Evolutionary conservation across 1,140 invertebrate species (phyloP).

Genomic region (Caenorhabditis inopinata): DNA sequence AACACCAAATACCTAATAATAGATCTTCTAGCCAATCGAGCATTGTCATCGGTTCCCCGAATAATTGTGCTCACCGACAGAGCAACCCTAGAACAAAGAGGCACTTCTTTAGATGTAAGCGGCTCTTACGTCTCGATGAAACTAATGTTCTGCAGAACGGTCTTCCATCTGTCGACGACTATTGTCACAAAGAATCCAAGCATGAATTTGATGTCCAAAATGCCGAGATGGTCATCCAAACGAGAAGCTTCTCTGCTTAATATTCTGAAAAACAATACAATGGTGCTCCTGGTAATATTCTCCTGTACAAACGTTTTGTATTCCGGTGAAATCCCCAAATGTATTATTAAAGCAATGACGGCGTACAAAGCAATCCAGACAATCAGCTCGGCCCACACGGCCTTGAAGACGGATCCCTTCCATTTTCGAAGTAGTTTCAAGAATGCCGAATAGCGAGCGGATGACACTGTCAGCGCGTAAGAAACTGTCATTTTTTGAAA

Average conservation of each 20-base stretch:
- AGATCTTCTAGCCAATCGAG: constrained; percentile 5
- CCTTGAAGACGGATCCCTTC: constrained; percentile 92
- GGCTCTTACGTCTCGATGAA: constrained; percentile 61
- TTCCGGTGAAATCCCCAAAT: constrained; percentile 73
- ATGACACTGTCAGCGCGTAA: constrained; percentile 26
- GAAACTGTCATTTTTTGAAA: constrained; percentile 15
- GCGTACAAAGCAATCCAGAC: constrained; percentile 84
- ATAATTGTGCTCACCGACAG: not conserved
- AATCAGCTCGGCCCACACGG: constrained; percentile 88
- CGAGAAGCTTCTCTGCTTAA: constrained; percentile 33
- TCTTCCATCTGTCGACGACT: constrained; percentile 55
- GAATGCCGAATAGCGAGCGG: constrained; percentile 35
- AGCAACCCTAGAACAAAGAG: not conserved
- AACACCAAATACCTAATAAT: constrained; percentile 25
- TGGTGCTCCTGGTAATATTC: too few species aligned
- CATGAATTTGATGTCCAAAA: constrained; percentile 60
- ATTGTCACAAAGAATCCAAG: constrained; percentile 64
- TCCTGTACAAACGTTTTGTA: not conserved
- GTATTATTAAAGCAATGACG: constrained; percentile 82
- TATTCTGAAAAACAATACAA: too few species aligned
- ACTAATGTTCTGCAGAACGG: constrained; percentile 57
- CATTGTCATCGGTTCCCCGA: not conserved
- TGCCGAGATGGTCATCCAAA: constrained; percentile 50
- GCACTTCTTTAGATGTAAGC: too few species aligned
- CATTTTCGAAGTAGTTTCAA: constrained; percentile 74